These are phyloP conservation scores for Florisuga fusca DNA, from an alignment of 2,797 vertebrate genomes.

Conservation along the genomic window DNA sequence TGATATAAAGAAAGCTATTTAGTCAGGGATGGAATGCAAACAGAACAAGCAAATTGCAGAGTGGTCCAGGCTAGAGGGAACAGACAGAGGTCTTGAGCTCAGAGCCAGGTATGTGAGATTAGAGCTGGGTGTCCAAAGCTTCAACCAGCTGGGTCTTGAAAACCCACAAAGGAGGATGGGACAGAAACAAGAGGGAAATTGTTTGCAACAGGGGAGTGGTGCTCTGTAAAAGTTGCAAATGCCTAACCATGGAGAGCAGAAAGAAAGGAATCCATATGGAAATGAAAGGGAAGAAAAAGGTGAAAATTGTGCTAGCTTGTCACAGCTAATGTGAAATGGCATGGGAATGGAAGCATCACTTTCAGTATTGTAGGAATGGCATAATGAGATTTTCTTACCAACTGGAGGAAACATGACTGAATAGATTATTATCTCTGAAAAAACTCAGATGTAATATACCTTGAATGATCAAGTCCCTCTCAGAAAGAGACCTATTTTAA, in stretches of 20 bases:
- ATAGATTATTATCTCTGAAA: background rate
- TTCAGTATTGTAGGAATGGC: background rate
- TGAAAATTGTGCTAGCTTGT: background rate
- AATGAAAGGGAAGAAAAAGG: background rate
- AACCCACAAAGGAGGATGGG: no score
- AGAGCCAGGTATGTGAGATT: background rate
- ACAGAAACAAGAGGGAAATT: background rate
- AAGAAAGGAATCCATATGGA: background rate
- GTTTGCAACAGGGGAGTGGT: background rate
- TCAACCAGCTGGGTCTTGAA: background rate
- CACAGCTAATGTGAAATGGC: background rate
- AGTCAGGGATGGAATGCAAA: background rate
- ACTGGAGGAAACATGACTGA: background rate
- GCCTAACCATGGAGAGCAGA: background rate
- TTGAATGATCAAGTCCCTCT: background rate
- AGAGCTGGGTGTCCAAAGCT: background rate
- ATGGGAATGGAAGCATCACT: background rate
- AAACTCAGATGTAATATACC: background rate
- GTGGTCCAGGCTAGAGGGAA: background rate
- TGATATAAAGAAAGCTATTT: background rate
- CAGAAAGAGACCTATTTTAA: background rate
- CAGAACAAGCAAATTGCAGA: background rate
- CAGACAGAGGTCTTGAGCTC: background rate
- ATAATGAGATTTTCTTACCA: slow-evolving; percentile 29
- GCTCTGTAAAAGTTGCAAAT: background rate